Percentiles rank a stretch among this genome's conserved stretches.
Conservation (phyloP, 2,797 vertebrate genomes). For the Ataeniobius toweri region DNA sequence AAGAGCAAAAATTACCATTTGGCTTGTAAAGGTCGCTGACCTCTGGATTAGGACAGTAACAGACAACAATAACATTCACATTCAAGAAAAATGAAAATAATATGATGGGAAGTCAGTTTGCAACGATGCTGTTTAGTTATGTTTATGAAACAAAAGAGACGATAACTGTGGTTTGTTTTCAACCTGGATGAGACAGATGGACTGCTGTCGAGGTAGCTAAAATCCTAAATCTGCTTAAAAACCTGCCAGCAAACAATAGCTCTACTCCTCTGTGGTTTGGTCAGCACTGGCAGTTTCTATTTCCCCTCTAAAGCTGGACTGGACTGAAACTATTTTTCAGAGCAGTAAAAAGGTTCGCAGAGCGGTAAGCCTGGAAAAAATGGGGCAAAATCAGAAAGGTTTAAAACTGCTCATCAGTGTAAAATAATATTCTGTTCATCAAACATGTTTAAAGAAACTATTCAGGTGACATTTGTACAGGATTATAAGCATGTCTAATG, state of each 20-base stretch:
- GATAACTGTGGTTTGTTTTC: no score
- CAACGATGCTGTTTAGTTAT: not conserved
- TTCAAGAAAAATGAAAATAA: not conserved
- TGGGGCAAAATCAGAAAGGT: not conserved
- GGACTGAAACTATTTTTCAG: not conserved
- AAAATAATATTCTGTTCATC: not conserved
- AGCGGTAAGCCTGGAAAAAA: no score
- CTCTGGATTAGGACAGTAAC: not conserved
- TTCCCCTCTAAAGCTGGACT: not conserved
- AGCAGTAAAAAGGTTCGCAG: not conserved
- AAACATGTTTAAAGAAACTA: not conserved
- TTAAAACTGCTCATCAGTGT: not conserved
- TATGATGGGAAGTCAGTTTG: not conserved
- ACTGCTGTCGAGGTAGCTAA: not conserved
- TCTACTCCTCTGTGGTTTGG: not conserved
- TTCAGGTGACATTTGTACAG: not conserved
- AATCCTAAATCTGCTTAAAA: slow-evolving; percentile 4
- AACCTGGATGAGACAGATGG: not conserved
- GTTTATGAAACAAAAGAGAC: not conserved
- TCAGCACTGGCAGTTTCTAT: not conserved
- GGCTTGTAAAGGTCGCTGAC: not conserved
- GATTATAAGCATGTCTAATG: not conserved
- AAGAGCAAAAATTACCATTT: not conserved
- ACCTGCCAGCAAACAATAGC: not conserved
- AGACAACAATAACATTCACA: not conserved